These are phyloP conservation scores for Chascanopsetta lugubris DNA, from an alignment of 2,113 vertebrate species.

Conservation along the genomic window DNA sequence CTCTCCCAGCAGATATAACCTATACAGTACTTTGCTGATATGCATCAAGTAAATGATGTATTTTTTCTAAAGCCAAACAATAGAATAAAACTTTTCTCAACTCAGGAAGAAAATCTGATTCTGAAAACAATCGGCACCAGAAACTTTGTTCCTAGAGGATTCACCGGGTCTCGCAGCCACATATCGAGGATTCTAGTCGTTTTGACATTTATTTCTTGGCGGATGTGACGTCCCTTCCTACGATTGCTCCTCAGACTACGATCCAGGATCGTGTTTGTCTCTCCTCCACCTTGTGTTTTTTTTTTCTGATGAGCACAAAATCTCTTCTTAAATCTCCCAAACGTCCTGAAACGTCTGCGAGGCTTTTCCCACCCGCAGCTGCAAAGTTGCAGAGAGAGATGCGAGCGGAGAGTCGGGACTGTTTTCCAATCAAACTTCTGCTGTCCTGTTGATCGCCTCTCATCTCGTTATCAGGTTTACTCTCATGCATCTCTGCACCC, in stretches of 20 bases:
- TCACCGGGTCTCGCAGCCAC: too few species aligned
- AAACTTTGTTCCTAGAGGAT: too few species aligned
- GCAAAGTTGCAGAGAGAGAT: background rate
- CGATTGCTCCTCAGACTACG: too few species aligned
- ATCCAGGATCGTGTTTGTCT: slow-evolving; percentile 12
- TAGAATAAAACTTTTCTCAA: too few species aligned
- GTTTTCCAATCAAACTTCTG: slow-evolving; percentile 26
- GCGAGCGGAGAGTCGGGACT: background rate
- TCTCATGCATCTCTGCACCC: background rate
- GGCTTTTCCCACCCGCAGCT: slow-evolving; percentile 18
- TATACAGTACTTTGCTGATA: too few species aligned
- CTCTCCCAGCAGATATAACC: background rate
- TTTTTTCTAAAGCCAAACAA: too few species aligned
- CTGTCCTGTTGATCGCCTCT: slow-evolving; percentile 30
- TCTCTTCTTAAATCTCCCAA: slow-evolving; percentile 52
- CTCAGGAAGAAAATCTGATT: too few species aligned
- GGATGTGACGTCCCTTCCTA: too few species aligned
- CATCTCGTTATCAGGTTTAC: slow-evolving; percentile 45
- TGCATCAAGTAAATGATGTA: too few species aligned
- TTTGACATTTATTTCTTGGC: too few species aligned
- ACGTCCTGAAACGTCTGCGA: slow-evolving; percentile 38
- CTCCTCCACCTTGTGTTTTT: slow-evolving; percentile 23
- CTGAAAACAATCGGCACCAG: too few species aligned
- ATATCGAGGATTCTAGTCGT: too few species aligned
- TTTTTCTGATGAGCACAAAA: slow-evolving; percentile 49